Evolutionary conservation across 2,888 invertebrate species (phyloP), one percentile per base, ranked within the genome.

Genomic region (Agrilus mali): DNA sequence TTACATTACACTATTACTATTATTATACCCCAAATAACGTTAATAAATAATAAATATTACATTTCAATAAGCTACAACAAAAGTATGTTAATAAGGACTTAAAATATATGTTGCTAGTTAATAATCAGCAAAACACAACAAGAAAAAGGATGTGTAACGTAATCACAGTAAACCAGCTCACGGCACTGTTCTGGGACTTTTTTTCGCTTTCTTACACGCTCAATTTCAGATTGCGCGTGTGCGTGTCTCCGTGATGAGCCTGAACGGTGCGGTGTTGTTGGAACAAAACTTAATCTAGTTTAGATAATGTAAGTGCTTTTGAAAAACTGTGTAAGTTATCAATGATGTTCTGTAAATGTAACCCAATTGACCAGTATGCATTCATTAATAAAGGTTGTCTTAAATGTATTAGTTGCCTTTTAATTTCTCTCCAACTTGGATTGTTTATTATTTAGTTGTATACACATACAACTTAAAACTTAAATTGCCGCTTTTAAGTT

Each of bases 321-420:
- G 59, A 64, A 63, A 63, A 63, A 67, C 66, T 59, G 57, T 58
- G 53, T 59, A 60, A 60, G 65, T 66, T 66, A 65, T 67, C 27
- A 66, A 61, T 58, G 58, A 55, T 60, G 61, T 64, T 66, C 66
- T 67, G 65, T 67, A 67, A 65, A 66, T 67, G 65, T 68, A 67
- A 68, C 68, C 66, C 64, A 65, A 65, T 65, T 68, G 69, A 70
- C 71, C 69, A 71, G 69, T 70, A 69, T 69, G 69, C 69, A 70
- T 70, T 70, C 68, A 71, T 65, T 67, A 66, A 71, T 71, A 71
- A 71, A 71, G 70, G 70, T 70, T 70, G 70, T 70, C 69, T 67
- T 70, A 66, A 69, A 68, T 66, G 66, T 67, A 64, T 45, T 47
- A 14, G 33, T 31, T 36, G 38, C 38, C 20, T 48, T 46, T 48